These are phyloP conservation scores for Fragum sueziense DNA, from an alignment of 2,888 invertebrate genomes.

Conservation along the genomic window DNA sequence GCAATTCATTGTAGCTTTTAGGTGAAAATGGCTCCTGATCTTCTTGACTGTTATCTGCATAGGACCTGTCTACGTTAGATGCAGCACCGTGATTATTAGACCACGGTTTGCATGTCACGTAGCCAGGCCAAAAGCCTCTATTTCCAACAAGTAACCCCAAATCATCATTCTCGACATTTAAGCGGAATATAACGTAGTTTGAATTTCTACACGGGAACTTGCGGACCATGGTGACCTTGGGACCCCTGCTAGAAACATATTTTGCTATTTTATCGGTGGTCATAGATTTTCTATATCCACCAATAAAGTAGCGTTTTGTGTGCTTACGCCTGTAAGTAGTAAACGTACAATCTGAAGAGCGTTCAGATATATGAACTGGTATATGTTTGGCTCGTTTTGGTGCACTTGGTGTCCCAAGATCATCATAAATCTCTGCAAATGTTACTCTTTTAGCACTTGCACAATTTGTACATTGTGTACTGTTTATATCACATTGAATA, in stretches of 20 bases:
- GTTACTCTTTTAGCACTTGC: background rate
- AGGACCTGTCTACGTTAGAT: too few species aligned
- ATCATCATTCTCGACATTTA: conserved; percentile 1
- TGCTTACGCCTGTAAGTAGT: background rate
- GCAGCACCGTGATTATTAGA: background rate
- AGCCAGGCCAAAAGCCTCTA: conserved; percentile 4
- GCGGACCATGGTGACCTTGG: conserved; percentile 5
- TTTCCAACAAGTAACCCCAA: background rate
- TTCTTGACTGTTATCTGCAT: too few species aligned
- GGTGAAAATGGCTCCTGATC: too few species aligned
- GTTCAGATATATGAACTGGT: background rate
- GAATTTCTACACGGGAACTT: background rate
- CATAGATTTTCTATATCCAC: conserved; percentile 11
- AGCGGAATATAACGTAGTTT: background rate
- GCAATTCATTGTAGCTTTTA: too few species aligned
- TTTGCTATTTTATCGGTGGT: conserved; percentile 3
- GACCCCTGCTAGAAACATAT: conserved; percentile 4
- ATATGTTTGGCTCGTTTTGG: background rate
- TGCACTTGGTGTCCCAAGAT: background rate
- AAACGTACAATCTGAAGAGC: background rate
- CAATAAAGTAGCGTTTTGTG: conserved; percentile 3
- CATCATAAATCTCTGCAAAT: background rate
- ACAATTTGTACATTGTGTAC: background rate
- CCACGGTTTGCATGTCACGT: background rate
- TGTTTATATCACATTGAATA: background rate